Evolutionary conservation across 2,113 vertebrate species (phyloP).

Genomic region (Aramus guarauna): DNA sequence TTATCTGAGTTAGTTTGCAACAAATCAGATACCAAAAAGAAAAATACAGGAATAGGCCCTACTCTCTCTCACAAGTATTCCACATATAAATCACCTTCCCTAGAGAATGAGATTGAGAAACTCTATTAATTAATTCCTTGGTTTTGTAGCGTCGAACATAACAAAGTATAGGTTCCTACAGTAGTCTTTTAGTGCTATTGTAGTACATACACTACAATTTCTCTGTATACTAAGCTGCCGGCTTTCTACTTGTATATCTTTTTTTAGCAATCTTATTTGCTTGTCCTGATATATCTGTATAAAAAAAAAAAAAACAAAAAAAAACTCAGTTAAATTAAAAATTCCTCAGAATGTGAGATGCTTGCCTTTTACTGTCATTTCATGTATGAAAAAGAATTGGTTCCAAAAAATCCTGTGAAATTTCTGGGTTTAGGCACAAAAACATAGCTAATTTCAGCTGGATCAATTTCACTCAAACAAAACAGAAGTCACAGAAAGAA

Average conservation of each 20-base stretch:
- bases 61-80: neutral
- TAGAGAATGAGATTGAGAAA: neutral
- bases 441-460: constrained; percentile 9
- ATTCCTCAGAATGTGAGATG: neutral
- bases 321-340: neutral
- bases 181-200: neutral
- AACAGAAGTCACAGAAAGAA: neutral
- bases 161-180: neutral
- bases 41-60: neutral
- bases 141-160: neutral
- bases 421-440: constrained; percentile 31
- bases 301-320: too few species aligned
- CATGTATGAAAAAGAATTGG: neutral
- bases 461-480: neutral
- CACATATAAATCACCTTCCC: neutral
- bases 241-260: neutral
- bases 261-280: neutral
- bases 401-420: constrained; percentile 49
- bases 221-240: neutral
- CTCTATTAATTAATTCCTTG: neutral
- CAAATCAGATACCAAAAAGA: neutral
- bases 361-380: constrained; percentile 27
- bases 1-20: neutral
- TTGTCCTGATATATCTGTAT: neutral
- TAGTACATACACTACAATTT: neutral